Evolutionary conservation across 2,888 invertebrate species (phyloP), one percentile per base, ranked within the genome.

Genomic region (Dromius quadrimaculatus): DNA sequence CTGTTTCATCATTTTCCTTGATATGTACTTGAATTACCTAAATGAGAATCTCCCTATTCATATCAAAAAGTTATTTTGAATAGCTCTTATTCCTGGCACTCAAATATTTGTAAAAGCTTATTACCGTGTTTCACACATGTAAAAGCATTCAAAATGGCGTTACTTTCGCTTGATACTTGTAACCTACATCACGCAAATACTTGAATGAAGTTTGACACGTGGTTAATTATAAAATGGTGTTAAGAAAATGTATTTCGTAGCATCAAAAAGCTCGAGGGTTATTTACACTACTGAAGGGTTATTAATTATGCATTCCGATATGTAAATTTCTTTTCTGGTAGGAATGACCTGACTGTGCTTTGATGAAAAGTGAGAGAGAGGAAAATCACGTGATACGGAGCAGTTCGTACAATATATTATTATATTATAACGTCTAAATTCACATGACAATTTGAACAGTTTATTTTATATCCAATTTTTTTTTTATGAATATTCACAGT

Each of bases 301-400:
- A 64, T 64, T 64, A 64, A 64, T 64, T 64, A 64, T 64, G 34
- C 64, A 64, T 64, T 64, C 50, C 47, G 20, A 47, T 64, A 64
- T 64, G 64, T 34, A 64, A 64, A 64, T 64, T 34, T 34, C 32
- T 45, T 9, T 23, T 47, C 47, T 45, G 64, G 34, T 64, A 34
- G 45, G 32, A 45, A 45, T 20, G 45, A 45, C 15, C 41, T 43
- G 22, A 43, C 23, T 20, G 13, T 28, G 43, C n/a, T n/a, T n/a
- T 62, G 62, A 36, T 59, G 34, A 59, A 45, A 45, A n/a, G 34
- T n/a, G n/a, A n/a, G n/a, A n/a, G n/a, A n/a, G n/a, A n/a, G n/a
- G n/a, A n/a, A n/a, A n/a, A n/a, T n/a, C n/a, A n/a, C n/a, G n/a
- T n/a, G n/a, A n/a, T n/a, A n/a, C n/a, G n/a, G n/a, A n/a, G n/a